These are phyloP conservation scores for Azorinus chamasolen DNA, from an alignment of 2,888 invertebrate species.

Conservation along the genomic window DNA sequence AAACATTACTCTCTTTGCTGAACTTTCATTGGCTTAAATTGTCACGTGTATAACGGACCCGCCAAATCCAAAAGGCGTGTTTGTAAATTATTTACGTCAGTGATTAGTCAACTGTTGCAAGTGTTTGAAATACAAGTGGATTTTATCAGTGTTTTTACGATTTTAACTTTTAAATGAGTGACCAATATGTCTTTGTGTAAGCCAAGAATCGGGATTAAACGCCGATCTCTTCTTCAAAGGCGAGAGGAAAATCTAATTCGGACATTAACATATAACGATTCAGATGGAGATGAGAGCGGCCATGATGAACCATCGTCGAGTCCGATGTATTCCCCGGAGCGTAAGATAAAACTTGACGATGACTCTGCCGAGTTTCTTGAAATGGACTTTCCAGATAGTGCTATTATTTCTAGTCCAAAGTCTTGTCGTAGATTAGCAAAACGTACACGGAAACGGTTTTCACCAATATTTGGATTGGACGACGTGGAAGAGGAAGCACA, in stretches of 20 bases:
- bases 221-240: conserved; percentile 64
- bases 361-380: conserved; percentile 73
- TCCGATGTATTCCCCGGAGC: conserved; percentile 66
- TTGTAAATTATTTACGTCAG: conserved; percentile 55
- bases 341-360: conserved; percentile 51
- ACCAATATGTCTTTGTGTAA: conserved; percentile 68
- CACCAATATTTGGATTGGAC: conserved; percentile 67
- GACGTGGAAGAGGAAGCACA: conserved; percentile 68
- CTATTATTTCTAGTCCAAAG: conserved; percentile 70
- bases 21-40: conserved; percentile 69
- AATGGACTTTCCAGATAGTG: conserved; percentile 72
- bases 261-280: conserved; percentile 73
- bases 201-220: conserved; percentile 65
- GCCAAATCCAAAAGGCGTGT: conserved; percentile 78
- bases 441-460: conserved; percentile 56
- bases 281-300: conserved; percentile 73
- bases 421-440: conserved; percentile 63
- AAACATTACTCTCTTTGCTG: conserved; percentile 43
- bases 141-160: conserved; percentile 14
- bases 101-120: conserved; percentile 34
- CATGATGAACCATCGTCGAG: conserved; percentile 65
- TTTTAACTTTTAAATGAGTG: conserved; percentile 3
- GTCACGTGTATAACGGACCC: conserved; percentile 81
- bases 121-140: conserved; percentile 29
- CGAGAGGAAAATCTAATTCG: conserved; percentile 67